A percentile compares a stretch with the other conserved stretches of the same genome.
Evolutionary conservation across 2,888 invertebrate species (phyloP).

Genomic region (Brachycybe producta): DNA sequence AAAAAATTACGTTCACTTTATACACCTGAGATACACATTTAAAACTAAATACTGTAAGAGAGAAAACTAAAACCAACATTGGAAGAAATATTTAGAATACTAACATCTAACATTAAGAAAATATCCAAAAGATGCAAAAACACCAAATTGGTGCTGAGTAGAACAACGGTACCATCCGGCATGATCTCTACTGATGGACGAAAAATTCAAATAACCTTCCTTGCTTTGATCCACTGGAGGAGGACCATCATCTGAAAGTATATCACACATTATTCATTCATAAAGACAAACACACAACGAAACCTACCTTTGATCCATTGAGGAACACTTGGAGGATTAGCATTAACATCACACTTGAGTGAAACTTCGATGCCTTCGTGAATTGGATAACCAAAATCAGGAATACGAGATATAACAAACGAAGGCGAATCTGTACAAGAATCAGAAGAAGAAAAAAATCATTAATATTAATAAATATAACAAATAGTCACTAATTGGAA

Average conservation of each 20-base stretch:
- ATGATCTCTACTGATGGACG: conserved; percentile 60
- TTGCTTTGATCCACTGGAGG: conserved; percentile 49
- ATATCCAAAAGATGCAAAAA: conserved; percentile 80
- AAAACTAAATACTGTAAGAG: not conserved
- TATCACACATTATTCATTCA: not conserved
- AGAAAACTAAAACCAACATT: not conserved
- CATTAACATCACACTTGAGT: conserved; percentile 82
- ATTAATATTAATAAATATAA: not conserved
- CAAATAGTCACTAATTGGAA: not conserved
- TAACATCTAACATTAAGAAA: conserved; percentile 77
- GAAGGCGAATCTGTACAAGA: conserved; percentile 67
- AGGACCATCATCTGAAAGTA: conserved; percentile 24
- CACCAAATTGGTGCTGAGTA: conserved; percentile 53
- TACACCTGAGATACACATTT: not conserved
- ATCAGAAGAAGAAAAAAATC: conserved; percentile 27
- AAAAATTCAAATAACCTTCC: conserved; percentile 74
- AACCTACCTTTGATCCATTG: conserved; percentile 57
- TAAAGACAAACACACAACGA: not conserved
- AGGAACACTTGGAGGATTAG: conserved; percentile 74
- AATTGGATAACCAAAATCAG: conserved; percentile 81
- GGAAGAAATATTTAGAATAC: conserved; percentile 34
- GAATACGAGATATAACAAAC: conserved; percentile 80
- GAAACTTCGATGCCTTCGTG: conserved; percentile 78
- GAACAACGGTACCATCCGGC: conserved; percentile 90
- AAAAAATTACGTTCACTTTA: not conserved